These are phyloP conservation scores for Papilio gigon DNA, from an alignment of 2,888 invertebrate genomes.

Conservation along the genomic window DNA sequence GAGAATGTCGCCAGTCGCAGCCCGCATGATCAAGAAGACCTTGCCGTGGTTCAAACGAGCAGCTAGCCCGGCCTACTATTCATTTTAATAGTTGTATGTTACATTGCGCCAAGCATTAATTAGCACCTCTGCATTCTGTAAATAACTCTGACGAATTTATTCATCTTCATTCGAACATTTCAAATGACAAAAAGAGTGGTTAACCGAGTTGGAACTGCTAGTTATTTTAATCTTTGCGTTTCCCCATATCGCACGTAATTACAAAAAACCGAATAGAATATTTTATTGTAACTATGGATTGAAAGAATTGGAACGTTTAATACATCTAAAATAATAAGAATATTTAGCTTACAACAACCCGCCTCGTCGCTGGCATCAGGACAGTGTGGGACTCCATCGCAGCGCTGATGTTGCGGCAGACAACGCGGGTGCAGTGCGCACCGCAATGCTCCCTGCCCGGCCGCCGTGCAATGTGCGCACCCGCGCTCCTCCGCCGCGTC, in stretches of 20 bases:
- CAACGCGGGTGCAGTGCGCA: conserved; percentile 91
- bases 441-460: conserved; percentile 84
- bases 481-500: conserved; percentile 91
- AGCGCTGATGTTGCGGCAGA: conserved; percentile 86
- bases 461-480: conserved; percentile 89
- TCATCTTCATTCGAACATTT: no score
- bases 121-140: neutral
- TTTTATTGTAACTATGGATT: no score
- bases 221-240: neutral
- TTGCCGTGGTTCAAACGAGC: conserved; percentile 1
- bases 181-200: no score
- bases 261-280: neutral
- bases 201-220: no score
- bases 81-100: conserved; percentile 8
- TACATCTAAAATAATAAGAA: neutral
- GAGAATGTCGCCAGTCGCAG: conserved; percentile 23
- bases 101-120: neutral
- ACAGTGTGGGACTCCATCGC: conserved; percentile 92
- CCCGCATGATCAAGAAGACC: conserved; percentile 6
- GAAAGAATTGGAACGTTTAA: no score
- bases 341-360: conserved; percentile 88
- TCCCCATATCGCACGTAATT: neutral
- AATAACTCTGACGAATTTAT: neutral
- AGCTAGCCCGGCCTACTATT: conserved; percentile 15
- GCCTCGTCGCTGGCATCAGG: conserved; percentile 93